Base-by-base conservation (phyloP, 1,140 invertebrate species). In the Saxidomus purpurata region DNA sequence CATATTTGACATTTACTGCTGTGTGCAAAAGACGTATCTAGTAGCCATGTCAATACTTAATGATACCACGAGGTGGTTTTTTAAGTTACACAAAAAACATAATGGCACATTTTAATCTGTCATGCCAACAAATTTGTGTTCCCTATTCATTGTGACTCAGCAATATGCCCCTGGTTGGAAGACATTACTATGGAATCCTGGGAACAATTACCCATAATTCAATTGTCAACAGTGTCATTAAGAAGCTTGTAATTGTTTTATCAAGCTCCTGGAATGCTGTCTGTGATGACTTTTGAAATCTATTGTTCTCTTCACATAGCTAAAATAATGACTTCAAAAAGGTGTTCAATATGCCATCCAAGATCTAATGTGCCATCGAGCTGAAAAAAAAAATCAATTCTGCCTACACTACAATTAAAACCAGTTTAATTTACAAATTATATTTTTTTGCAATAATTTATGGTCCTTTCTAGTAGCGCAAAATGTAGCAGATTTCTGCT, bases 201-300 rank as follows among this genome's bases (percentile, higher is more conserved):
- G 76, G 76, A 79, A 79, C 76, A 79, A 79, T 79, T 79, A 31
- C 76, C 47, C 76, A 79, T 79, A 79, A 79, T 79, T 79, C 76
- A 79, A 79, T 79, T 79, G 76, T 79, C 76, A 79, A 49, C 76
- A 79, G 76, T 34, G 76, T 79, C 76, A 79, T 79, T 79, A 79
- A 79, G 47, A 52, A 79, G 47, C 47, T 79, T 79, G 31, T 79
- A 79, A 79, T 79, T 79, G 47, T 79, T 79, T 79, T 38, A 79
- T 79, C 76, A 79, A 79, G 31, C 76, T 79, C 76, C 47, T 52
- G 76, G 47, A 55, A 79, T 79, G 76, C 52, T 77, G 74, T 77
- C 74, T 25, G n/a, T 74, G 28, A 74, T 74, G 36, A 76, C 25
- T 76, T 36, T 55, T 79, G 25, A 79, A 79, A 55, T 79, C 25